These are phyloP conservation scores for Picathartes gymnocephalus DNA, from an alignment of 2,113 vertebrate species.

Conservation along the genomic window DNA sequence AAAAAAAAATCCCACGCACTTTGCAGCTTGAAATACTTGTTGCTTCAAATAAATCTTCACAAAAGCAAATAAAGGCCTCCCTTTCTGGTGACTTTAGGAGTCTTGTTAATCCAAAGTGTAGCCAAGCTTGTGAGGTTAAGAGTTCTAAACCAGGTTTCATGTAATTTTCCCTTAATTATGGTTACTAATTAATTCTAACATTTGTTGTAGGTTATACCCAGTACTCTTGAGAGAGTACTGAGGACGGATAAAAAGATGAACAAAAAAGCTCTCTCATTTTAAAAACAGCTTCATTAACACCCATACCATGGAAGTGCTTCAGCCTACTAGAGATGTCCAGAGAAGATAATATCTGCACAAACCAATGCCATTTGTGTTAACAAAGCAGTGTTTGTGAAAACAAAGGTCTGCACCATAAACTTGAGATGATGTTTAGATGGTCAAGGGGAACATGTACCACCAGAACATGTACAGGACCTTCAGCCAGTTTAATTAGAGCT, in stretches of 20 bases:
- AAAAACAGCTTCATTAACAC: not conserved
- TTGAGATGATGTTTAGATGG: not conserved
- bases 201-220: not conserved
- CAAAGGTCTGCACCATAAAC: not conserved
- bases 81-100: not conserved
- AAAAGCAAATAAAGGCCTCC: not conserved
- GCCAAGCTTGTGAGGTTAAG: not conserved
- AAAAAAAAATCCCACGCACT: fast-evolving
- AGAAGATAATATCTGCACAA: not conserved
- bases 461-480: not conserved
- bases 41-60: not conserved
- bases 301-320: not conserved
- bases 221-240: not conserved
- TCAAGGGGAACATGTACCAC: not conserved
- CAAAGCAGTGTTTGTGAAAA: not conserved
- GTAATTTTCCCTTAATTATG: not conserved
- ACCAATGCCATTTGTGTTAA: not conserved
- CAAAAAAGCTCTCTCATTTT: not conserved
- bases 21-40: not conserved
- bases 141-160: not conserved
- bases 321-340: not conserved
- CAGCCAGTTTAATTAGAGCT: not conserved
- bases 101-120: not conserved
- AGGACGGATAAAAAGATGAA: not conserved
- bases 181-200: not conserved